A percentile compares a stretch with the other conserved stretches of the same genome.
Conservation (phyloP, 1,140 invertebrate species). For the Lordiphosa collinella region DNA sequence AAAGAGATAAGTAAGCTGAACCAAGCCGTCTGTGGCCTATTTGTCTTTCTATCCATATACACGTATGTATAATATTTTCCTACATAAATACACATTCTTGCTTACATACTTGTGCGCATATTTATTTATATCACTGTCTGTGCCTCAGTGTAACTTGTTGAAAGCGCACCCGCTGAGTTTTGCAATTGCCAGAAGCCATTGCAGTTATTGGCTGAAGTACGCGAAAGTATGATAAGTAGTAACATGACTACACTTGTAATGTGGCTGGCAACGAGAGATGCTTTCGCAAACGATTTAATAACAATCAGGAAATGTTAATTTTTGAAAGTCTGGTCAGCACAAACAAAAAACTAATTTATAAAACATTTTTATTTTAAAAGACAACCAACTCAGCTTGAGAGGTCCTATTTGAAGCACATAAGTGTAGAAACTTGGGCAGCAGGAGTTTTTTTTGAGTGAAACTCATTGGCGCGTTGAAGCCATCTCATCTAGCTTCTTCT, state of each 20-base stretch:
- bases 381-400: too few relatives aligned
- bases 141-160: not conserved
- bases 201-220: conserved; percentile 45
- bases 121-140: conserved; percentile 5
- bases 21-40: conserved; percentile 2
- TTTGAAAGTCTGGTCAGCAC: too few relatives aligned
- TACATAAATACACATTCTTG: not conserved
- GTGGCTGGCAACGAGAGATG: not conserved
- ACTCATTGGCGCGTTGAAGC: too few relatives aligned
- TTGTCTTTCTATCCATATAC: conserved; percentile 10
- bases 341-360: too few relatives aligned
- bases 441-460: too few relatives aligned
- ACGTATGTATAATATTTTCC: not conserved
- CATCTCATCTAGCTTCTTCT: too few relatives aligned
- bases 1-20: conserved; percentile 12
- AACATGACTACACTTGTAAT: conserved; percentile 57
- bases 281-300: too few relatives aligned
- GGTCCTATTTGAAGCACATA: too few relatives aligned
- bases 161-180: conserved; percentile 14
- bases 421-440: too few relatives aligned
- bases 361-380: too few relatives aligned
- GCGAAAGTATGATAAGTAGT: conserved; percentile 40
- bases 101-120: not conserved
- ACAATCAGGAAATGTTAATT: too few relatives aligned
- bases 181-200: conserved; percentile 47